Base-by-base conservation (phyloP, 2,797 vertebrate genomes). In the Trichosurus vulpecula region DNA sequence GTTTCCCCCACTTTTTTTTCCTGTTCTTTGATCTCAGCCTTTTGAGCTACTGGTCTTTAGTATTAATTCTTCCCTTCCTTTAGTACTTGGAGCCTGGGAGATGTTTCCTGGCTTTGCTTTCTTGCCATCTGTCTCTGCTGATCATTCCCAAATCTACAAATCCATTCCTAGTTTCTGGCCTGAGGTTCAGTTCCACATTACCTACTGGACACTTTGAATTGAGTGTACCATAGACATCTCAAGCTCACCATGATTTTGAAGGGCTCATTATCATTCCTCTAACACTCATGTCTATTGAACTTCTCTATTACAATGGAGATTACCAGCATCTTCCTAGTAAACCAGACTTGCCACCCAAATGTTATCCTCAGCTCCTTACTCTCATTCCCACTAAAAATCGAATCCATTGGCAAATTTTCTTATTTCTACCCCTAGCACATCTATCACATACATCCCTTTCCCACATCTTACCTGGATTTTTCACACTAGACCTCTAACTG, bases 1-100 rank as follows among this genome's bases (percentile, higher is more conserved):
- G 91, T 52, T 41, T 35, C 58, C 61, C 91, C 91, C n/a, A 41
- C n/a, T n/a, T 92, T 93, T 95, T 91, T 89, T 61, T 19, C 35
- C 61, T 66, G 41, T 6, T n/a, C 61, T 74, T 35, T 54, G 92
- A 10, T 51, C 0, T 94, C 2, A 52, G 74, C 51, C 89, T 93
- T 93, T 54, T 94, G 95, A 94, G 41, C 16, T 57, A 8, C 16
- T 81, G 74, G 8, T 81, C 35, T 94, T 91, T 29, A 53, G 13
- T 58, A 90, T 6, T 91, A 91, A 47, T 3, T 9, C 74, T 93
- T 53, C 25, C n/a, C 89, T 47, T 22, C 53, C 91, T 47, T 81
- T 25, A 47, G 41, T 81, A 22, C 41, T 8, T 47, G 41, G n/a
- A 74, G n/a, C 6, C n/a, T 35, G 16, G 66, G 22, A 66, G 61